phyloP scores from a whole-genome alignment of 92 coral and sea anemone species.

The Micromussa lordhowensis region DNA sequence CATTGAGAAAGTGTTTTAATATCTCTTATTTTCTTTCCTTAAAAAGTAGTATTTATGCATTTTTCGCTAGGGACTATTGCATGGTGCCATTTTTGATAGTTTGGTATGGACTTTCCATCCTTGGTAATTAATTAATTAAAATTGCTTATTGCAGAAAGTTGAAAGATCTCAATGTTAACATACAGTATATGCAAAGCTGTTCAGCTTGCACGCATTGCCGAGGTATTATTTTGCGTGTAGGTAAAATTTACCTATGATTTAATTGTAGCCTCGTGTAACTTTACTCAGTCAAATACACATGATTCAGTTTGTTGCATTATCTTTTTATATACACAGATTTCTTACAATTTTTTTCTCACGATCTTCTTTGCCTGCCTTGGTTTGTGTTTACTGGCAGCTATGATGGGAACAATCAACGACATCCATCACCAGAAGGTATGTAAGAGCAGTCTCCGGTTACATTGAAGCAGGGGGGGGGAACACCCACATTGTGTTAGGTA shows the following conservation, averaged over 20 bases:
- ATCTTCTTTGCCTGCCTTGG: neutral
- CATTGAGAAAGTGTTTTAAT: no score
- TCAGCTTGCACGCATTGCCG: neutral
- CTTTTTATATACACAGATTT: neutral
- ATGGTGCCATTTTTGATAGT: no score
- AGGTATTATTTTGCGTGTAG: no score
- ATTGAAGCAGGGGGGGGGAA: neutral
- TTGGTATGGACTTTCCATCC: no score
- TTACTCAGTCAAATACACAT: neutral
- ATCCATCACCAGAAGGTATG: neutral
- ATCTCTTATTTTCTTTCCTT: no score
- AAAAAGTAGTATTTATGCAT: no score
- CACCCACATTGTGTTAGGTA: neutral
- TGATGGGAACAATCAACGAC: neutral
- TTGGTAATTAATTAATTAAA: no score
- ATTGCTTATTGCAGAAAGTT: no score
- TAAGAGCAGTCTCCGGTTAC: neutral
- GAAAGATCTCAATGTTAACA: no score
- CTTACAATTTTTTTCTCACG: neutral
- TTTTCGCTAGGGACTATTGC: no score
- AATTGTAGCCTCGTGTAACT: no score
- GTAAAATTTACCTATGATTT: neutral
- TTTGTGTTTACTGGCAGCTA: neutral
- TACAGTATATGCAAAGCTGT: no score
- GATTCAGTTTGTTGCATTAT: neutral